Conservation (phyloP, 2,797 vertebrate species). For the Distichodus sexfasciatus region DNA sequence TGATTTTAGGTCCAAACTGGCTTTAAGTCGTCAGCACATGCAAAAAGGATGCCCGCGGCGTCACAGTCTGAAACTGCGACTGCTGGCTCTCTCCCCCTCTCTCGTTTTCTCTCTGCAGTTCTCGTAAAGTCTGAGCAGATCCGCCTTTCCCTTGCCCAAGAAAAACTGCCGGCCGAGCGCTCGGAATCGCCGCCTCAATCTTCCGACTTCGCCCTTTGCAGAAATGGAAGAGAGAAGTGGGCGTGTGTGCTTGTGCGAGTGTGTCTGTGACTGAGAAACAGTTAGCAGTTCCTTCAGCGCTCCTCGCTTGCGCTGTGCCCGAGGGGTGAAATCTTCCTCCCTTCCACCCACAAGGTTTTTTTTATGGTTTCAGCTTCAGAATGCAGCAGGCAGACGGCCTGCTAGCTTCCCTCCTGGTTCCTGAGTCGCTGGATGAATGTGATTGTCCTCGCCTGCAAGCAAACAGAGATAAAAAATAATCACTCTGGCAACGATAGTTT, state of each 20-base stretch:
- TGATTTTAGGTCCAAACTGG: background rate
- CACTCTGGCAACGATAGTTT: no score
- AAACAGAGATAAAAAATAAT: conserved; percentile 12
- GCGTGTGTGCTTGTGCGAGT: conserved; percentile 15
- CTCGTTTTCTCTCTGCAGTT: background rate
- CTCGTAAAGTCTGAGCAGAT: background rate
- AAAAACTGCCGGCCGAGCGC: background rate
- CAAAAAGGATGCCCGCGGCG: background rate
- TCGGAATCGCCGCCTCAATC: background rate
- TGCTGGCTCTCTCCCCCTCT: background rate
- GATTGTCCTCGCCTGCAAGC: conserved; percentile 47
- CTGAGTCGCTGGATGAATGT: conserved; percentile 28
- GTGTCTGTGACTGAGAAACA: conserved; percentile 25
- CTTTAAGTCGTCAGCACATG: background rate
- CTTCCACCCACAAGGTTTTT: conserved; percentile 22
- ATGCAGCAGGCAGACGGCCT: background rate
- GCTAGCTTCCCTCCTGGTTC: conserved; percentile 32
- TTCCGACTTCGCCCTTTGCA: conserved; percentile 14
- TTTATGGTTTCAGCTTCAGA: conserved; percentile 22
- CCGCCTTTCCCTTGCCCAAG: no score
- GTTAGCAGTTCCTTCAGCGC: conserved; percentile 33
- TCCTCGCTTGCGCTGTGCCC: background rate
- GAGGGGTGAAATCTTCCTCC: conserved; percentile 6
- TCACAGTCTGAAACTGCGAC: background rate
- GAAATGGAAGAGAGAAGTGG: conserved; percentile 41